These are phyloP conservation scores for Poicephalus gulielmi DNA, from an alignment of 2,113 vertebrate genomes.

Conservation along the genomic window DNA sequence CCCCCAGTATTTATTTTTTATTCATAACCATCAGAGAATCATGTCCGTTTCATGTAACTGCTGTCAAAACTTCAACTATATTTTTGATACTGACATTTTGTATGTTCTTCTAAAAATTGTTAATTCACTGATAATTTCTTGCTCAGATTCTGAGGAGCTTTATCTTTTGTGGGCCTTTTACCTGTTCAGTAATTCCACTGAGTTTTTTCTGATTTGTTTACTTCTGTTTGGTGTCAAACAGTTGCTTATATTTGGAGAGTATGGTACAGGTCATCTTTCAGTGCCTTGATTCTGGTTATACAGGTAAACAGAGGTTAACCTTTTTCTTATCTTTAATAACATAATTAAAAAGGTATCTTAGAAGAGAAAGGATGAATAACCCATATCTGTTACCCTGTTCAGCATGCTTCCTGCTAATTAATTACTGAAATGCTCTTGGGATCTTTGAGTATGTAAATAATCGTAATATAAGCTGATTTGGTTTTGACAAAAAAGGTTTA, in stretches of 20 bases:
- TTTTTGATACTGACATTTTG: neutral
- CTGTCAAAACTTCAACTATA: neutral
- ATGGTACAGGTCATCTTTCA: neutral
- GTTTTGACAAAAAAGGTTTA: neutral
- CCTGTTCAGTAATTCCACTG: neutral
- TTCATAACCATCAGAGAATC: neutral
- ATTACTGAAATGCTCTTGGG: neutral
- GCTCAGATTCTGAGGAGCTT: neutral
- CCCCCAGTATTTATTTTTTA: neutral
- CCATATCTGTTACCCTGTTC: neutral
- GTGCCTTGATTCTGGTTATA: neutral
- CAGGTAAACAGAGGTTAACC: neutral
- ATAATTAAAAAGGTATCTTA: neutral
- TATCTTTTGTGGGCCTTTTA: neutral
- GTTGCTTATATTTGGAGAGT: neutral
- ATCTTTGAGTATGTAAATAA: neutral
- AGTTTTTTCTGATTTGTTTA: neutral
- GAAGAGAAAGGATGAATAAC: neutral
- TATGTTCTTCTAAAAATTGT: neutral
- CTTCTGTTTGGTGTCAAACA: neutral
- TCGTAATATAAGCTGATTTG: neutral
- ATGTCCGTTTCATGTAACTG: neutral
- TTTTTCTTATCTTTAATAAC: neutral
- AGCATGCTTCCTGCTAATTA: neutral
- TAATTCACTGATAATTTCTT: neutral